A percentile compares a stretch with the other conserved stretches of the same genome.
These are phyloP conservation scores for Peucedramus taeniatus DNA, from an alignment of 2,113 vertebrate genomes.

Conservation along the genomic window DNA sequence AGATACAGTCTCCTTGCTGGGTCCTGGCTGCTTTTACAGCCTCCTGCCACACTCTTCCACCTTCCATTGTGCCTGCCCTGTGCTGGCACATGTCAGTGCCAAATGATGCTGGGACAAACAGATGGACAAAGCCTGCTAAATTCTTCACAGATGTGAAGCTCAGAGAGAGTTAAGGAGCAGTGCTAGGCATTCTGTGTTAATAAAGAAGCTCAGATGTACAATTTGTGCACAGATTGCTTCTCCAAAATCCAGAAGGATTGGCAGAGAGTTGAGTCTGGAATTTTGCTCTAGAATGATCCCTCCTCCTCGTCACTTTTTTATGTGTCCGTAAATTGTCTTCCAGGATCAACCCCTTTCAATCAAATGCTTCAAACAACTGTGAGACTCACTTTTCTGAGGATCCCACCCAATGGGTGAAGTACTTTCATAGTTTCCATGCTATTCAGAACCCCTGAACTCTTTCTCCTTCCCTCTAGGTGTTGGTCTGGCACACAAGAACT, in stretches of 20 bases:
- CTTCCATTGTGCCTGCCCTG: background rate
- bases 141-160: background rate
- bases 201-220: background rate
- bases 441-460: background rate
- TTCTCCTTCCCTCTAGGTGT: slow-evolving; percentile 70
- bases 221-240: background rate
- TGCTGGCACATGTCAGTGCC: background rate
- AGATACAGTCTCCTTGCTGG: background rate
- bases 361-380: background rate
- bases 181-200: background rate
- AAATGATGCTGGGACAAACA: background rate
- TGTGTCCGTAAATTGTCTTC: background rate
- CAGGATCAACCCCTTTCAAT: background rate
- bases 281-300: background rate
- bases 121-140: background rate
- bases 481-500: slow-evolving; percentile 90
- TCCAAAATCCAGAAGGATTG: background rate
- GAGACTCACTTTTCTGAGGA: background rate
- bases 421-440: background rate
- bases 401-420: background rate
- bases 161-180: background rate
- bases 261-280: background rate
- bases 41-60: background rate
- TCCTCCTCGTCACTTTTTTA: background rate
- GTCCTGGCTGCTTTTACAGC: background rate